Evolutionary conservation across 2,113 vertebrate genomes (phyloP).

Genomic region (Ptyas mucosa): DNA sequence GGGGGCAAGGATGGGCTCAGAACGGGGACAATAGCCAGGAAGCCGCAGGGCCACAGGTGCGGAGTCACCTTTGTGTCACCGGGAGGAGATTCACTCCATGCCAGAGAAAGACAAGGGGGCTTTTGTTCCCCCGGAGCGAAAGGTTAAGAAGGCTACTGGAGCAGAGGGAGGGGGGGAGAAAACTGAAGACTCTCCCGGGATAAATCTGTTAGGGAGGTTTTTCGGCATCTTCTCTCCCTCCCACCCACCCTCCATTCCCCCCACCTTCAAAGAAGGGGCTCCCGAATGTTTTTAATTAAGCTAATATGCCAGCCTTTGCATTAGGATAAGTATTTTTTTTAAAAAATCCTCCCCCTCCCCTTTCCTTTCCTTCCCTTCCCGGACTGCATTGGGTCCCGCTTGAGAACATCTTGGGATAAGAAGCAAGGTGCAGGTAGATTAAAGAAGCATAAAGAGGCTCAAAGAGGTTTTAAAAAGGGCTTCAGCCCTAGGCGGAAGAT

Average conservation of each 20-base stretch:
- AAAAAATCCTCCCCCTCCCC: not conserved
- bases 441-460: not conserved
- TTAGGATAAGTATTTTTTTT: not conserved
- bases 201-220: not conserved
- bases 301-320: not conserved
- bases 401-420: not conserved
- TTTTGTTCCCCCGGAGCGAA: not conserved
- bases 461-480: not conserved
- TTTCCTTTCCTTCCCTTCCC: not conserved
- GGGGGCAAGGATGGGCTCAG: not conserved
- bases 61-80: conserved; percentile 23
- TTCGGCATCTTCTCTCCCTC: not conserved
- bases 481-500: not conserved
- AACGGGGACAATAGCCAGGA: not conserved
- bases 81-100: not conserved
- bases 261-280: not conserved
- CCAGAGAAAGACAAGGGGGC: not conserved
- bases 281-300: not conserved
- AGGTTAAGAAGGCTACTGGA: not conserved
- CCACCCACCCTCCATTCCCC: too few species aligned
- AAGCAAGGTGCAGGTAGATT: not conserved
- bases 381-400: not conserved
- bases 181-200: not conserved
- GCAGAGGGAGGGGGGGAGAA: not conserved
- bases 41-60: conserved; percentile 42